Evolutionary conservation across 2,113 vertebrate species (phyloP).

Genomic region (Hystrix brachyura): DNA sequence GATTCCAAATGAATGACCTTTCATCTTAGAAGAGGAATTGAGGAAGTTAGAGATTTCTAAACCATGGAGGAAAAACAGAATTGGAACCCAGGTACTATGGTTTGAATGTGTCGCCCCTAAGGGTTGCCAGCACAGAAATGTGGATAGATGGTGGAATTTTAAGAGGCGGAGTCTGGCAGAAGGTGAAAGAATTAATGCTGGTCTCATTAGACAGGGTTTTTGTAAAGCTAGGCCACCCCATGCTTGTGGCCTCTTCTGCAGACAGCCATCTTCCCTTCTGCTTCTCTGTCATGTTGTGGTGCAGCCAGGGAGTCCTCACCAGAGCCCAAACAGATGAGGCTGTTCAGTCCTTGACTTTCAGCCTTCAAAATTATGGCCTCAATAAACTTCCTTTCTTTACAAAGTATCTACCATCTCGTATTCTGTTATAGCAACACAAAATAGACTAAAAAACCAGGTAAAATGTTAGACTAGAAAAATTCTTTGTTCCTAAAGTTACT

Average conservation of each 20-base stretch:
- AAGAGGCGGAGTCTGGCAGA: neutral
- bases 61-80: neutral
- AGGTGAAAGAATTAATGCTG: neutral
- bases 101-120: neutral
- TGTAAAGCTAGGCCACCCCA: too few relatives aligned
- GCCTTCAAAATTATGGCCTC: neutral
- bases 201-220: neutral
- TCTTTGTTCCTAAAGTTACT: neutral
- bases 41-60: neutral
- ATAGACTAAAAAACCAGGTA: neutral
- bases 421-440: neutral
- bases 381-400: neutral
- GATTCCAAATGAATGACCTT: constrained; percentile 22
- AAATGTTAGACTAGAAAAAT: neutral
- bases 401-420: neutral
- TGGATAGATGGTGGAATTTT: neutral
- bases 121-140: too few relatives aligned
- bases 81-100: neutral
- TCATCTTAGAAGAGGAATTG: neutral
- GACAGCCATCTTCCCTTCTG: neutral
- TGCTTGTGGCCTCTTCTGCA: neutral
- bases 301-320: neutral
- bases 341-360: neutral
- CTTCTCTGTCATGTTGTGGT: neutral
- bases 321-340: neutral